Conservation (phyloP, 2,888 invertebrate genomes). For the Amorpha juglandis region DNA sequence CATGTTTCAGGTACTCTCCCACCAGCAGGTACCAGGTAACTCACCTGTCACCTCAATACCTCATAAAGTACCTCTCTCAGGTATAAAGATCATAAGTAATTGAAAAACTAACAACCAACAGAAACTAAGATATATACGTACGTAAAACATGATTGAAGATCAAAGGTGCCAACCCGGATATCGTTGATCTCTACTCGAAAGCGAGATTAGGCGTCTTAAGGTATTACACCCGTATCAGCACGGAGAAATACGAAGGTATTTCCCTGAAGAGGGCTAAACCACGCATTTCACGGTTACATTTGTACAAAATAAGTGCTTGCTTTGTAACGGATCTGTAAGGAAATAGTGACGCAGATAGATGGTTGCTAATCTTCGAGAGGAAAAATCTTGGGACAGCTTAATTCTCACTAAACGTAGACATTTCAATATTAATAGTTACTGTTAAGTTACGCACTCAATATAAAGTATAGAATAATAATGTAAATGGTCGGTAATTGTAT, state of each 20-base stretch:
- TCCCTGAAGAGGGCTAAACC: slow-evolving; percentile 77
- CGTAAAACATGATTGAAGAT: slow-evolving; percentile 41
- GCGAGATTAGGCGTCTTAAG: slow-evolving; percentile 77
- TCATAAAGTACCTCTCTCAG: no score
- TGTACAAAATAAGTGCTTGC: slow-evolving; percentile 49
- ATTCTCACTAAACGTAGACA: background rate
- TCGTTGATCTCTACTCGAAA: slow-evolving; percentile 45
- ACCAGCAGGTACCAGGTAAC: no score
- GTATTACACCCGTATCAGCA: slow-evolving; percentile 71
- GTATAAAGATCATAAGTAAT: no score
- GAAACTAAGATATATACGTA: background rate
- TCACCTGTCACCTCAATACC: no score
- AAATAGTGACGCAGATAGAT: slow-evolving; percentile 17
- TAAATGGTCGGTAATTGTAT: no score
- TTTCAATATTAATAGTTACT: background rate
- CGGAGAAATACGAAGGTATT: slow-evolving; percentile 64
- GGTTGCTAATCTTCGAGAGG: background rate
- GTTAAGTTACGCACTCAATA: no score
- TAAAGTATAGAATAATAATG: no score
- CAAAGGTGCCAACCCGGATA: slow-evolving; percentile 38
- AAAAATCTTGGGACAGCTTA: background rate
- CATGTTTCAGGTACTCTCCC: no score
- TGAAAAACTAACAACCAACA: background rate
- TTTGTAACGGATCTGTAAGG: slow-evolving; percentile 34
- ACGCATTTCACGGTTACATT: slow-evolving; percentile 70